Base-by-base conservation (phyloP, 1,140 invertebrate species). In the Neodiprion pinetum region DNA sequence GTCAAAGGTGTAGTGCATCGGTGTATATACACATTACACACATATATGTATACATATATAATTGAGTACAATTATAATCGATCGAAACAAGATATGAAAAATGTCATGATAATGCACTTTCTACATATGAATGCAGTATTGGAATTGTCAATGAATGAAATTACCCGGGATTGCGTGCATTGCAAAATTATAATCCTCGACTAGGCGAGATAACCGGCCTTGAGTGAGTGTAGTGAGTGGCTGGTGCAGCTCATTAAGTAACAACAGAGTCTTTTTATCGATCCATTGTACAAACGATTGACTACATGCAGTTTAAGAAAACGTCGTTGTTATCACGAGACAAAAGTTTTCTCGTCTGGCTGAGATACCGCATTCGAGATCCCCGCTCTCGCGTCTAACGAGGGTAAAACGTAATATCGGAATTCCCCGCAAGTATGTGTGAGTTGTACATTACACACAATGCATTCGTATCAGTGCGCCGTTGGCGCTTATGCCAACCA, bases 331-430 rank as follows among this genome's bases (percentile, higher is more conserved):
- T 78, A 80, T 80, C 78, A 72, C 8, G 40, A 77, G 76, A 78
- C 75, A 53, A 65, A 50, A 73, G 71, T 78, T 79, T 80, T 74
- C 75, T 67, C 77, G 78, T 80, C 78, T 80, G 75, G 40, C 10
- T 0, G 9, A 47, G 78, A 80, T 80, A 77, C 74, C 61, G 23
- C 1, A 69, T 11, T 11, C 21, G 69, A 70, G 69, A 48, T 17
- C 48, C 28, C 47, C 53, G 71, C 21, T 28, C 61, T 7, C 28
- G 50, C 61, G 50, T 65, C 17, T 72, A 53, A 28, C 21, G 28
- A 66, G 71, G 71, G 71, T 72, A 66, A 72, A 72, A 40, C 28
- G 28, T 40, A 40, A 40, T 40, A 40, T 40, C 28, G 28, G 28
- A 40, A 40, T 40, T 40, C 28, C 28, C 28, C 5, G 28, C 28